phyloP scores from a whole-genome alignment of 2,113 vertebrate genomes.

The Heterotilapia buettikoferi region DNA sequence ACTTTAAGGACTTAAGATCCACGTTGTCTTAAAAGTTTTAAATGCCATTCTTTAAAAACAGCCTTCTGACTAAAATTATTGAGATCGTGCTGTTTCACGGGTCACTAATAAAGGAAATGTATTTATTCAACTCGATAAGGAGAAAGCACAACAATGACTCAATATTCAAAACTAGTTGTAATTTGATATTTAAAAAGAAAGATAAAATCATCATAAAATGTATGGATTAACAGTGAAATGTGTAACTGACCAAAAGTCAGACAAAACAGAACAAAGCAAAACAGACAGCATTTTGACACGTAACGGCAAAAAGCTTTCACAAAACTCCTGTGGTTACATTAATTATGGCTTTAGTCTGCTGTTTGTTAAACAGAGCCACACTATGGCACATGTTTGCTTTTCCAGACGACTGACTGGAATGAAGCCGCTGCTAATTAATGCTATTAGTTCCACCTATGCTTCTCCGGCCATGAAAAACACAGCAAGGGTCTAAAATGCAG shows the following conservation, averaged over 20 bases:
- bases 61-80: not conserved
- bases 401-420: not conserved
- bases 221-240: not conserved
- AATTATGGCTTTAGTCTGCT: not conserved
- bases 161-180: not conserved
- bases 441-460: not conserved
- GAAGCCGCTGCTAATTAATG: not conserved
- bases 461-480: not conserved
- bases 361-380: not conserved
- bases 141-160: not conserved
- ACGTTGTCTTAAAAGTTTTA: not conserved
- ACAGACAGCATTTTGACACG: not conserved
- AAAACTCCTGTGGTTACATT: not conserved
- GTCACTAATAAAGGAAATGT: not conserved
- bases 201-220: too few relatives aligned
- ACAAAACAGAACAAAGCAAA: not conserved
- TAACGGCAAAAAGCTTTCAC: not conserved
- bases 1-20: not conserved
- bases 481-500: not conserved
- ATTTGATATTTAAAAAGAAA: not conserved
- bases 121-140: not conserved
- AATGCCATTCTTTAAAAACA: not conserved
- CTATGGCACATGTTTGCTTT: not conserved
- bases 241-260: not conserved
- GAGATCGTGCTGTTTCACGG: rapidly evolving